Evolutionary conservation across 2,113 vertebrate genomes (phyloP), one percentile per base, ranked within the genome.

Genomic region (Clarias batrachus): DNA sequence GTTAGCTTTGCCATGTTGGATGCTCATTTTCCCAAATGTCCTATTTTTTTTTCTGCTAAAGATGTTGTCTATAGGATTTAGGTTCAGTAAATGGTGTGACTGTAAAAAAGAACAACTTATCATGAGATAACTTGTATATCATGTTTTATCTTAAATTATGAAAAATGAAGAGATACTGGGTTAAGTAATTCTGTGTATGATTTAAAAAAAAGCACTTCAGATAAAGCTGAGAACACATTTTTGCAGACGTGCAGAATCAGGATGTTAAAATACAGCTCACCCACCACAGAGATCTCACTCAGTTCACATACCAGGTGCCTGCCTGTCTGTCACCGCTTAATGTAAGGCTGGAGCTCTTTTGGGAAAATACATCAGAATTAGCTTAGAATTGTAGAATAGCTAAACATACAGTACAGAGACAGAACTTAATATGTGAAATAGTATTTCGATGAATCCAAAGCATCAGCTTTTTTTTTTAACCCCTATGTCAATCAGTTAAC

Each of bases 401-500:
- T 86, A 65, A 25, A 81, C 25, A 70, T 33, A 80, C 77, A 86
- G 56, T 33, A 80, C 77, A 86, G 56, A 81, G 12, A 60, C 19
- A 85, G 54, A 85, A 19, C 48, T 57, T 23, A 81, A 86, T 71
- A 70, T 81, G 19, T 80, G 21, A 59, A 86, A 85, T 77, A 59
- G 14, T 78, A 65, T n/a, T 66, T 12, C n/a, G 30, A 23, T 37
- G 10, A 62, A 41, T 3, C 6, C 54, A 27, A 70, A 59, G 8
- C n/a, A 12, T 81, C 77, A 70, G 76, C 63, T 73, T 79, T 71
- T 73, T 79, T 71, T 62, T 21, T 60, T 0, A 23, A 54, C 54
- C 25, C 23, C 23, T 3, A 13, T 65, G 63, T 30, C 25, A 48
- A 48, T 48, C 48, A 11, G 10, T 37, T n/a, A 23, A 70, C 65